Base-by-base conservation (phyloP, 2,113 vertebrate species). In the Catharus minimus region DNA sequence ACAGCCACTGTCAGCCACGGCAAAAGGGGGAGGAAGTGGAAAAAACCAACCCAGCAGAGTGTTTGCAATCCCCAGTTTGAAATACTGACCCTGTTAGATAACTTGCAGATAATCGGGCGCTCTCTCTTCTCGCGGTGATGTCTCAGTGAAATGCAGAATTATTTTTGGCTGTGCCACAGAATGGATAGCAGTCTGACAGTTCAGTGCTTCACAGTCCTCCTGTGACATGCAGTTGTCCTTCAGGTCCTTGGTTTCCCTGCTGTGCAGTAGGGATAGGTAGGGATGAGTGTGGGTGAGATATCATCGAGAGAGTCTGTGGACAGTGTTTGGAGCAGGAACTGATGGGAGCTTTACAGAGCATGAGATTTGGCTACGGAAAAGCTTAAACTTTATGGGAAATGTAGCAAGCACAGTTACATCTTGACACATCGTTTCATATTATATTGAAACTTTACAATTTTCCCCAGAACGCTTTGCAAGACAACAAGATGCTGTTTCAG, bases 91-190 rank as follows among this genome's bases (percentile, higher is more conserved):
- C 33, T 3, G 11, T 67, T 64, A 33, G 39, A 2, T 71, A 47
- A 33, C 46, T 47, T 74, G 43, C 39, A 52, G 36, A 65, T 44
- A 16, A 10, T 15, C 0, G 53, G 43, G 10, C 5, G 20, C 57
- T 20, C 4, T 60, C 61, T 69, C 82, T 82, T 77, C 71, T 82
- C 6, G 0, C 0, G 0, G 44, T 9, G 27, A 43, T 1, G 2
- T 80, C 57, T 91, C 16, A 2, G 52, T 81, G 83, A 89, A 60
- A 84, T 6, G 41, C 22, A 57, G 60, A 49, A 60, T 50, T 66
- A 11, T n/a, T 78, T 92, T 87, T 64, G 47, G 7, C 53, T 77
- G 43, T 60, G 39, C 77, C 32, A 15, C 18, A 12, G 28, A 33
- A 68, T 9, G 65, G 68, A 7, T 57, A 65, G 38, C 22, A 33